A percentile compares a stretch with the other conserved stretches of the same genome.
Conservation (phyloP, 2,888 invertebrate species). For the Microplitis manilae region DNA sequence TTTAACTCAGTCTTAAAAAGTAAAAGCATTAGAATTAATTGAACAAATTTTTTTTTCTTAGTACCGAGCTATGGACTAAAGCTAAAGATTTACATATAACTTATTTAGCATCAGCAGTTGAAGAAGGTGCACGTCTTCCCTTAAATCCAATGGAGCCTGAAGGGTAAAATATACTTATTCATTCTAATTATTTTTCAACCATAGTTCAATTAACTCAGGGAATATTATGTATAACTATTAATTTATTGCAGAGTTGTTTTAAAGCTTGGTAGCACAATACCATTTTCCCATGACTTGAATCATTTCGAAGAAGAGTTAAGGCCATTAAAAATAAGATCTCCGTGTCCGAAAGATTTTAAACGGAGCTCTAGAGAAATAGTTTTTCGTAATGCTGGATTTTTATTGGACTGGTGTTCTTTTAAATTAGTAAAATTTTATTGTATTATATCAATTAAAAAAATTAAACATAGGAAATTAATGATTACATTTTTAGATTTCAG, state of each 20-base stretch:
- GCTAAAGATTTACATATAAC: constrained; percentile 84
- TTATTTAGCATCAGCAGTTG: constrained; percentile 87
- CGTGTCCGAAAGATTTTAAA: constrained; percentile 88
- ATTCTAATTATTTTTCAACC: background rate
- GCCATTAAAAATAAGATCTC: constrained; percentile 83
- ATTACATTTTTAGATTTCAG: constrained; percentile 59
- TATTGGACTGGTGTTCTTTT: constrained; percentile 92
- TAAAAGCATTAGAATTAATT: background rate
- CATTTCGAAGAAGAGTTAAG: constrained; percentile 85
- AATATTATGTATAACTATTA: background rate
- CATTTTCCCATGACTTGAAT: constrained; percentile 81
- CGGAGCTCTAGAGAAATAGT: constrained; percentile 87
- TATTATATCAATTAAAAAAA: background rate
- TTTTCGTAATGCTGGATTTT: constrained; percentile 85
- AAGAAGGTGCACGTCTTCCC: constrained; percentile 87
- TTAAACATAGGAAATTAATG: constrained; percentile 4
- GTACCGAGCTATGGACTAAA: constrained; percentile 84
- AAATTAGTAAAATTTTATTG: constrained; percentile 77
- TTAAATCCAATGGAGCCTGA: constrained; percentile 88
- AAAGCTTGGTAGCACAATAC: constrained; percentile 82
- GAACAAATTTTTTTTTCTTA: constrained; percentile 43
- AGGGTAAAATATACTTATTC: constrained; percentile 76
- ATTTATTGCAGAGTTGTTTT: constrained; percentile 79
- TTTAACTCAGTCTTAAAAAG: background rate
- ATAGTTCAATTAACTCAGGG: too few relatives aligned